phyloP scores from a whole-genome alignment of 2,113 vertebrate species.

The Zootoca vivipara region DNA sequence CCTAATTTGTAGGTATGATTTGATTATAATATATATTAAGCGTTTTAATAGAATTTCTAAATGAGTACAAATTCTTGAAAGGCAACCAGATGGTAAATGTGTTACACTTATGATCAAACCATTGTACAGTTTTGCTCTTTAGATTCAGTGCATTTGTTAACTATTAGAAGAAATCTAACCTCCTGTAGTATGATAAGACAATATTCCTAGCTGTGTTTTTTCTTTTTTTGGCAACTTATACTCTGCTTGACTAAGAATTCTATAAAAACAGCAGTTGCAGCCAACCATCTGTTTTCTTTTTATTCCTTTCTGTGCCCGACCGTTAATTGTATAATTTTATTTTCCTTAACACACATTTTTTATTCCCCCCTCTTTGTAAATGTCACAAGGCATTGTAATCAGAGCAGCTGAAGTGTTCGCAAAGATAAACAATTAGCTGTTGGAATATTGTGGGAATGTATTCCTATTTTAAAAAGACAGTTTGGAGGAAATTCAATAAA shows the following conservation, averaged over 20 bases:
- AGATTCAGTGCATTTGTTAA: slow-evolving; percentile 38
- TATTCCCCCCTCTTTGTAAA: slow-evolving; percentile 33
- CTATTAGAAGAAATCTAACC: slow-evolving; percentile 42
- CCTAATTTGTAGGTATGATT: slow-evolving; percentile 13
- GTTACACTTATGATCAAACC: not conserved
- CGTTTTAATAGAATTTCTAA: slow-evolving; percentile 22
- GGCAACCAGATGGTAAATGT: not conserved
- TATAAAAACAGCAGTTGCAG: slow-evolving; percentile 35
- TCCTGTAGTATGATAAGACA: slow-evolving; percentile 27
- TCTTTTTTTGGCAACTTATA: slow-evolving; percentile 26
- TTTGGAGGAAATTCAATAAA: not conserved
- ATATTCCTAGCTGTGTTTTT: slow-evolving; percentile 7
- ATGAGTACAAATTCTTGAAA: not conserved
- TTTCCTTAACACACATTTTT: slow-evolving; percentile 45
- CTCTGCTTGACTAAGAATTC: slow-evolving; percentile 23
- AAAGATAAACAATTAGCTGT: slow-evolving; percentile 32
- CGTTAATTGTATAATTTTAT: slow-evolving; percentile 1
- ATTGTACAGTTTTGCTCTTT: slow-evolving; percentile 33
- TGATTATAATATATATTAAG: slow-evolving; percentile 26
- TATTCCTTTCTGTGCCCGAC: slow-evolving; percentile 35
- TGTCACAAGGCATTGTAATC: not conserved
- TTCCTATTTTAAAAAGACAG: not conserved
- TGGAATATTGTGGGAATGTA: slow-evolving; percentile 5
- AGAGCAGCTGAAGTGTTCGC: not conserved
- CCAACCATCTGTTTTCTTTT: slow-evolving; percentile 38